Evolutionary conservation across 2,797 vertebrate genomes (phyloP).

Genomic region (Balearica regulorum): DNA sequence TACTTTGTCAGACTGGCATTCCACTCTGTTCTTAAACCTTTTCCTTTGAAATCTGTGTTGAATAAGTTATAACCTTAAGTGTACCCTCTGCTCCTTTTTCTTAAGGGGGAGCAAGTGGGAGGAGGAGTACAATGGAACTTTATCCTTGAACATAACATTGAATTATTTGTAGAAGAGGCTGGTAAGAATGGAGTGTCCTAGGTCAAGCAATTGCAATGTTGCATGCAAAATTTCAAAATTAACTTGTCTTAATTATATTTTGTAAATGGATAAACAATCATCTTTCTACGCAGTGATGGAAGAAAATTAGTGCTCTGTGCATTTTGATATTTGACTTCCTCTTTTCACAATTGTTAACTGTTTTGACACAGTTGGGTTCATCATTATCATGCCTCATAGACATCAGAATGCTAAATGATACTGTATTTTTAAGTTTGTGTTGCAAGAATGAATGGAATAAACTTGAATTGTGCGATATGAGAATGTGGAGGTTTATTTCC

Average conservation of each 20-base stretch:
- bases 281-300: constrained; percentile 76
- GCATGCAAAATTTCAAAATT: constrained; percentile 74
- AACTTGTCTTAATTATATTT: constrained; percentile 77
- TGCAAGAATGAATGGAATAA: constrained; percentile 84
- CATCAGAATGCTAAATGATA: constrained; percentile 78
- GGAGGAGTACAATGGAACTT: constrained; percentile 21
- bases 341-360: constrained; percentile 72
- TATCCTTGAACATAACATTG: constrained; percentile 32
- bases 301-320: constrained; percentile 75
- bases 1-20: constrained; percentile 6
- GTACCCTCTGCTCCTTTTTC: not conserved
- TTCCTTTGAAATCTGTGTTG: constrained; percentile 13
- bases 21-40: not conserved
- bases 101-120: not conserved
- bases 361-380: constrained; percentile 73
- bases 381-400: constrained; percentile 72
- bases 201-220: constrained; percentile 75
- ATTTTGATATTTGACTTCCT: constrained; percentile 77
- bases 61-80: constrained; percentile 21
- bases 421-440: constrained; percentile 79
- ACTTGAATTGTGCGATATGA: constrained; percentile 78
- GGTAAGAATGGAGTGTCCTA: constrained; percentile 73
- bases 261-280: constrained; percentile 78
- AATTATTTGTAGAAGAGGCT: constrained; percentile 71
- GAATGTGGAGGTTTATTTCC: constrained; percentile 21